Percentiles rank a stretch among this genome's conserved stretches.
Evolutionary conservation across 2,113 vertebrate genomes (phyloP).

Genomic region (Mormyrus lacerda): DNA sequence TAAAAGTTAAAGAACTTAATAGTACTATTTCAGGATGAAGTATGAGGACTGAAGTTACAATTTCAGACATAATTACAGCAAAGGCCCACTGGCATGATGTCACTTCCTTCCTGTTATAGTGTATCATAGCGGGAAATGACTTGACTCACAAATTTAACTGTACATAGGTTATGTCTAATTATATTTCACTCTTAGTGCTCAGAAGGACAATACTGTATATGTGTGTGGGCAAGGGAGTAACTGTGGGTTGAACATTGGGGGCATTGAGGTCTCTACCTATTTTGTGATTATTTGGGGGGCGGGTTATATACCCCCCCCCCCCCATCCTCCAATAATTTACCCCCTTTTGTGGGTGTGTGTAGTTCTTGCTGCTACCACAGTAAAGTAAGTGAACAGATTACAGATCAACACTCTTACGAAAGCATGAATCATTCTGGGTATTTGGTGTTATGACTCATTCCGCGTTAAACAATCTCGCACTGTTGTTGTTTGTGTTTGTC

Average conservation of each 20-base stretch:
- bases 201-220: neutral
- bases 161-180: neutral
- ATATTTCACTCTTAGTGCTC: neutral
- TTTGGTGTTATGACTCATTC: slow-evolving; percentile 17
- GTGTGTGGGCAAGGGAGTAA: neutral
- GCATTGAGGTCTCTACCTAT: too few relatives aligned
- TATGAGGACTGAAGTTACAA: neutral
- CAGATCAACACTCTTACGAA: slow-evolving; percentile 12
- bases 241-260: too few relatives aligned
- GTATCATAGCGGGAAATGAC: neutral
- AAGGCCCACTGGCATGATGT: neutral
- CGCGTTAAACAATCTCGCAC: neutral
- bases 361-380: neutral
- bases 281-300: neutral
- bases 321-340: neutral
- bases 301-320: neutral
- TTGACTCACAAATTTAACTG: neutral
- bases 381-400: slow-evolving; percentile 19
- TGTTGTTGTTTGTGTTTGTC: slow-evolving; percentile 14
- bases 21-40: neutral
- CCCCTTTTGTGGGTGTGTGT: neutral
- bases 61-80: neutral
- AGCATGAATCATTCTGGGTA: slow-evolving; percentile 18
- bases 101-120: neutral
- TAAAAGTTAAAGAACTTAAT: neutral